These are phyloP conservation scores for Seriola dumerili DNA, from an alignment of 2,113 vertebrate genomes.

Conservation along the genomic window DNA sequence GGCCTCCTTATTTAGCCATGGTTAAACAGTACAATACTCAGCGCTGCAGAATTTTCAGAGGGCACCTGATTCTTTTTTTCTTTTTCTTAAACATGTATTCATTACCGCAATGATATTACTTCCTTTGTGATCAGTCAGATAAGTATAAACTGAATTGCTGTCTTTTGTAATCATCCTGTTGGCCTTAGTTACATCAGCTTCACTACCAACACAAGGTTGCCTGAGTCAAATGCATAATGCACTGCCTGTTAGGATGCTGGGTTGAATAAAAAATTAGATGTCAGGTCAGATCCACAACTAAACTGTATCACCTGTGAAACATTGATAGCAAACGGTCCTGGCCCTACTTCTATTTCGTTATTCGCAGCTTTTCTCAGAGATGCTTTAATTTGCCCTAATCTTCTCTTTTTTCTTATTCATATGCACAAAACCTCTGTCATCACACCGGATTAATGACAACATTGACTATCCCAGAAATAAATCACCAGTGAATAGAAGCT, in stretches of 20 bases:
- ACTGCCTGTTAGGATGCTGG: not conserved
- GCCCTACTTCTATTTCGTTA: slow-evolving; percentile 21
- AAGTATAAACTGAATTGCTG: not conserved
- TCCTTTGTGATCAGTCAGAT: too few relatives aligned
- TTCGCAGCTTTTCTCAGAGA: slow-evolving; percentile 39
- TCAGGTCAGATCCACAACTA: slow-evolving; percentile 16
- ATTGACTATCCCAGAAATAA: slow-evolving; percentile 52
- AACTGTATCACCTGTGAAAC: slow-evolving; percentile 55
- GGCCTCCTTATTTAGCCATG: not conserved
- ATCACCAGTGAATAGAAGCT: slow-evolving; percentile 55
- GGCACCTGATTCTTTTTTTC: not conserved
- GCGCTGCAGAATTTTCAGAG: not conserved
- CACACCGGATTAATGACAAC: slow-evolving; percentile 59
- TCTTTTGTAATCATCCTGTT: slow-evolving; percentile 2
- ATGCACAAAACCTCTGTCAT: slow-evolving; percentile 44
- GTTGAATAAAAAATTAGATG: slow-evolving; percentile 45
- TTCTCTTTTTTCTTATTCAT: slow-evolving; percentile 6
- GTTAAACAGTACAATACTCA: slow-evolving; percentile 3
- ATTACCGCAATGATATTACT: too few relatives aligned
- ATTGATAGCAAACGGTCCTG: slow-evolving; percentile 26
- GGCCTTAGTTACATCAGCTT: not conserved
- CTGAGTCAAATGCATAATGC: slow-evolving; percentile 22
- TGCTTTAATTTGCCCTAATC: slow-evolving; percentile 55
- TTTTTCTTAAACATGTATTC: too few relatives aligned
- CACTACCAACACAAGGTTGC: slow-evolving; percentile 3